Base-by-base conservation (phyloP, 2,888 invertebrate species). In the Pristionchus arcanus region DNA sequence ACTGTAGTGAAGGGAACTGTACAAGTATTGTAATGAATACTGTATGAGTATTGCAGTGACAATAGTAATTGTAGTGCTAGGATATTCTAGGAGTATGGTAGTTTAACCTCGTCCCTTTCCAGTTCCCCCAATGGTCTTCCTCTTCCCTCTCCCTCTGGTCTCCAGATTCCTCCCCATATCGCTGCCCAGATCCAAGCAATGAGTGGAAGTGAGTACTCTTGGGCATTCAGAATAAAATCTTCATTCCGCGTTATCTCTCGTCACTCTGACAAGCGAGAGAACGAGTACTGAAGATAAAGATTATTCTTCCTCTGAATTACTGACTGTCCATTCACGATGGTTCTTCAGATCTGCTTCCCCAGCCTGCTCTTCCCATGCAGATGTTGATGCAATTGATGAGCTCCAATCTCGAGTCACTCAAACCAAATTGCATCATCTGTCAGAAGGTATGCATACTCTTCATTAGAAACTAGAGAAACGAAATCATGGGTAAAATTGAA, bases 371-470 rank as follows among this genome's bases (percentile, higher is more conserved):
- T 53, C 90, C 94, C 74, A 94, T 94, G 85, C 91, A 92, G 92
- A 92, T 94, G 93, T 88, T 94, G 77, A 94, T 94, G 85, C 91
- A 92, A 92, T 92, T 94, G 93, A 92, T 94, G 92, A 95, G 95
- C 95, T 66, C 59, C 42, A 63, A 59, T 86, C 86, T 86, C 34
- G 86, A 86, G 19, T 86, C 86, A 31, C 49, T 84, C 84, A 84
- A 84, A 31, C 84, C 84, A 13, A 84, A 84, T 84, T 84, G 84
- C 28, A 55, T 84, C 84, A 53, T 84, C 55, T 84, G 84, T 28
- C 84, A 84, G 84, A 84, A 84, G 84, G 84, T 84, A 81, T 11
- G 5, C 31, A 68, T 11, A 7, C 2, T n/a, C 13, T 68, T 42
- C 42, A 42, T 42, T 42, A 42, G 9, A 42, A 42, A 5, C 42